Evolutionary conservation across 2,113 vertebrate genomes (phyloP).

Genomic region (Corapipo altera): DNA sequence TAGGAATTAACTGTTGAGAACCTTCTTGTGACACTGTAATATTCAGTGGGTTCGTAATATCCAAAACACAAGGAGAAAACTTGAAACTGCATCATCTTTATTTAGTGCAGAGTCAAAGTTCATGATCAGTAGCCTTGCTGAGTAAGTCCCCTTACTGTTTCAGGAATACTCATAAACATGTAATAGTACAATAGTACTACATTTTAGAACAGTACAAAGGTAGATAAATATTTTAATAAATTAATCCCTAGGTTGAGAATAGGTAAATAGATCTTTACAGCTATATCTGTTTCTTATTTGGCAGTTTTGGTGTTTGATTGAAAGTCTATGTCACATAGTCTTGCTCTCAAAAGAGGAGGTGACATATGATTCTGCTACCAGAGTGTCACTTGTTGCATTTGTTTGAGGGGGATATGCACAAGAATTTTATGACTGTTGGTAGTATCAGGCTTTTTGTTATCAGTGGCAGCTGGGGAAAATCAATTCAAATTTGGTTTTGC

Average conservation of each 20-base stretch:
- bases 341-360: neutral
- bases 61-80: neutral
- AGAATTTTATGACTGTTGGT: neutral
- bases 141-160: neutral
- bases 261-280: neutral
- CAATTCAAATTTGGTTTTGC: neutral
- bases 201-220: neutral
- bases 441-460: neutral
- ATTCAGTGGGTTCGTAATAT: neutral
- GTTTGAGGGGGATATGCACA: neutral
- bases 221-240: neutral
- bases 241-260: neutral
- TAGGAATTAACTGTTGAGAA: neutral
- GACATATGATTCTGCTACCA: neutral
- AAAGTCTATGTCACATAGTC: neutral
- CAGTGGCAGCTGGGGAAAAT: neutral
- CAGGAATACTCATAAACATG: neutral
- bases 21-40: neutral
- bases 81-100: neutral
- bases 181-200: neutral
- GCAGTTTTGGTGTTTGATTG: neutral
- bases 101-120: neutral
- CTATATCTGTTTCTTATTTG: neutral
- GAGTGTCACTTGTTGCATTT: neutral
- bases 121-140: neutral